Evolutionary conservation across 2,113 vertebrate genomes (phyloP), one percentile per base, ranked within the genome.

Genomic region (Barbus barbus): DNA sequence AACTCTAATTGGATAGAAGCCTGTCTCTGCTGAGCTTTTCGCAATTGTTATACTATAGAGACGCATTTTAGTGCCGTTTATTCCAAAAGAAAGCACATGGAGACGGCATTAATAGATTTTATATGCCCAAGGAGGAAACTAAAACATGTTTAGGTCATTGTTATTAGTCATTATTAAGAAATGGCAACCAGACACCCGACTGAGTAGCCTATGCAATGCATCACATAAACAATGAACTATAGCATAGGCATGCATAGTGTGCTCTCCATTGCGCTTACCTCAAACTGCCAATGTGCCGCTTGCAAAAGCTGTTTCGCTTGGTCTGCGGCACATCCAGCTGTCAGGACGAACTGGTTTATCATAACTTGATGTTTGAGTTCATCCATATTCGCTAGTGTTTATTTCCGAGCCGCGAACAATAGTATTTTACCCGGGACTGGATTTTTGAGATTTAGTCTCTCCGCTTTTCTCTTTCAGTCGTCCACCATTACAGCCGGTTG

Each of bases 321-420:
- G 92, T 98, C 97, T 83, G 97, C 97, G 90, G 97, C 97, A 89
- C 97, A 99, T 69, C 97, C 97, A 87, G 97, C 97, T 92, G 97
- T 96, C 94, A 98, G 93, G 93, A 98, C 97, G 93, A 99, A 98
- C 95, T 99, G 97, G 92, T 98, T 98, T 93, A 99, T 98, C 97
- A 99, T 97, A 89, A 98, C 95, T 95, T 98, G 97, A 94, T 98
- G 97, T 94, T 96, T 97, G 84, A 98, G 95, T 94, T 98, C 97
- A 92, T 98, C 97, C 96, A 97, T 97, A 92, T 95, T 96, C 91
- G 93, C 95, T 91, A 94, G 94, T 87, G 87, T 87, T 88, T 85
- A 89, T 91, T 90, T 94, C 91, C 91, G 91, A 89, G 88, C 91
- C 89, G 90, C 90, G 90, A 89, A 89, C 91, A 89, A 84, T 90